phyloP scores from a whole-genome alignment of 2,113 vertebrate species.

The Canis aureus region DNA sequence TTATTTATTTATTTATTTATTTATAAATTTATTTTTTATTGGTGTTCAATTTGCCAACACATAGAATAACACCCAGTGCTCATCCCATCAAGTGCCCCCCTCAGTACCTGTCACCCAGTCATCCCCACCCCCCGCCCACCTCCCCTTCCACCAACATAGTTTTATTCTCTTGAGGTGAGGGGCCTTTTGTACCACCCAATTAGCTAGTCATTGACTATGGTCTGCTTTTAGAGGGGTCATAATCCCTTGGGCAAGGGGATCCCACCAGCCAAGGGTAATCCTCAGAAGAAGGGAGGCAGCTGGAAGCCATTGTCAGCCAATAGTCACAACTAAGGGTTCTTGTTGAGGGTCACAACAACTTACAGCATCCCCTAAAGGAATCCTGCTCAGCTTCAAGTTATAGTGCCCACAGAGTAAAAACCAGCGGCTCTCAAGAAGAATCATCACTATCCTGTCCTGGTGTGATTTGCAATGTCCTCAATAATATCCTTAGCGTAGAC shows the following conservation, averaged over 20 bases:
- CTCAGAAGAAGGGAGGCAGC: not conserved
- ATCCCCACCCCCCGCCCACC: too few relatives aligned
- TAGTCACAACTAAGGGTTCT: not conserved
- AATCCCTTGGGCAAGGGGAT: not conserved
- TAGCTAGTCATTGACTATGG: not conserved
- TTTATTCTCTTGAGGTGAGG: not conserved
- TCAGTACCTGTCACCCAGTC: too few relatives aligned
- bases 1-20: too few relatives aligned
- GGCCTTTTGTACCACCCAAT: not conserved
- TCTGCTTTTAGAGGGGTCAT: not conserved
- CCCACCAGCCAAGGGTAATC: not conserved
- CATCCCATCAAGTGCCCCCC: too few relatives aligned
- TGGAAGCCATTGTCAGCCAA: not conserved
- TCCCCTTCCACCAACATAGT: too few relatives aligned
- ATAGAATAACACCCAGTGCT: too few relatives aligned
- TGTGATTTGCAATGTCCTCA: not conserved
- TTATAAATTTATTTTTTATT: too few relatives aligned
- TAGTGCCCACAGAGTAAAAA: not conserved
- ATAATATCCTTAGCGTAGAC: too few relatives aligned
- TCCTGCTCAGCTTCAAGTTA: not conserved
- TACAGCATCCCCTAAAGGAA: not conserved
- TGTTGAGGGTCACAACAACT: too few relatives aligned
- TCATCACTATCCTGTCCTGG: not conserved
- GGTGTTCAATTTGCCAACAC: too few relatives aligned
- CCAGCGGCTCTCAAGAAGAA: not conserved